Evolutionary conservation across 2,888 invertebrate species (phyloP), one percentile per base, ranked within the genome.

Genomic region (Anorthoa munda): DNA sequence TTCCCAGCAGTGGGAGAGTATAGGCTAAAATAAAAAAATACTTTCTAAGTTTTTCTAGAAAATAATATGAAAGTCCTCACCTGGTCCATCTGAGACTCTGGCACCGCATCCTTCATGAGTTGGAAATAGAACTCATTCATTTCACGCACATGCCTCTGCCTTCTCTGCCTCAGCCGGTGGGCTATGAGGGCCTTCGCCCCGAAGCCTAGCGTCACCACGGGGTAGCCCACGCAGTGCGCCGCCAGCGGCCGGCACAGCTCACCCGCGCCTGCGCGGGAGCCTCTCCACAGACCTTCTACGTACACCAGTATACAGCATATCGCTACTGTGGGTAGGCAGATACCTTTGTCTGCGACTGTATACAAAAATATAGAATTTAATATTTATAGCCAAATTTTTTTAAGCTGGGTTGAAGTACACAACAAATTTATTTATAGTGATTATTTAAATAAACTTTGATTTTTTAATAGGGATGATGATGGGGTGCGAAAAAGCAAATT

Each of bases 71-170:
- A 64, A 23, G 17, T 21, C 15, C 31, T 46, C 2, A 94, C 95
- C 93, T 93, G 92, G 69, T 94, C 93, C 5, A 93, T 76, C 72
- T 92, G 93, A 74, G 90, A 89, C 85, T 97, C 96, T 63, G 99
- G 99, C 93, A 99, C 95, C 87, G 99, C 99, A 95, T 99, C 98
- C 90, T 98, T 98, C 96, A 99, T 97, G 88, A 99, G 97, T 95
- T 99, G 98, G 97, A 98, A 97, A 94, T 99, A 99, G 96, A 99
- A 99, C 95, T 99, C 98, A 96, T 99, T 99, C 95, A 99, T 98
- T 95, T 98, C 98, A 82, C 99, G 98, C 87, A 99, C 99, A 93
- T 99, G 99, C 90, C 98, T 97, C 96, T 99, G 99, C 92, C 98
- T 98, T 85, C 99, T 97, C 97, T 98, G 97, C 92, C 99, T 97